Evolutionary conservation across 1,140 invertebrate species (phyloP), one percentile per base, ranked within the genome.

Genomic region (Diabrotica virgifera): DNA sequence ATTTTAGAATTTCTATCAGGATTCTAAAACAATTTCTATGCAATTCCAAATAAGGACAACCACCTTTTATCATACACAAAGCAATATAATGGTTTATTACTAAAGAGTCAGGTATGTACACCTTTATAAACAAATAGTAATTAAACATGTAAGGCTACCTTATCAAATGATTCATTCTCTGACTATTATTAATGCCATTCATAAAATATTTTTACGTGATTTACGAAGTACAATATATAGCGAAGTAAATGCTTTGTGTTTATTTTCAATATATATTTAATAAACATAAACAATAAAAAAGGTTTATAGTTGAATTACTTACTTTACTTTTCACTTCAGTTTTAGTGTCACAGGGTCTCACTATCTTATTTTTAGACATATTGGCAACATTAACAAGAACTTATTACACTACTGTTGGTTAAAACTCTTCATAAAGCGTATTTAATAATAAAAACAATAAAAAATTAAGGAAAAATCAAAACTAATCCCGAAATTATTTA

Each of bases 271-370:
- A 40, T 62, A 38, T 36, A 36, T 50, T 12, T 46, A 46, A 46
- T 5, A n/a, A 46, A 46, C 40, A 46, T 37, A 37, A 5, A 46
- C 38, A 59, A n/a, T 40, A 60, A 62, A 63, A 65, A 63, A 62
- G 36, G 36, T 58, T 67, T 64, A 69, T 64, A 40, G 63, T 56
- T 70, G 66, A 62, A 55, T 67, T 65, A 73, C 71, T 83, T 80
- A 88, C 87, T 83, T 89, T 89, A 80, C 86, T 89, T 79, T 89
- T 89, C 62, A 89, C 85, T 80, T 87, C 85, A 68, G 89, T 84
- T 78, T 84, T 83, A 77, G 81, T 82, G 75, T 82, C 85, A 77
- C 83, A 70, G 69, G 72, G 75, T 52, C 74, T 65, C 65, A 86
- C 84, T 69, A 86, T 84, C 81, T 87, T 88, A 72, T 84, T 88